Base-by-base conservation (phyloP, 2,888 invertebrate genomes). In the Lepeophtheirus nordmannii region DNA sequence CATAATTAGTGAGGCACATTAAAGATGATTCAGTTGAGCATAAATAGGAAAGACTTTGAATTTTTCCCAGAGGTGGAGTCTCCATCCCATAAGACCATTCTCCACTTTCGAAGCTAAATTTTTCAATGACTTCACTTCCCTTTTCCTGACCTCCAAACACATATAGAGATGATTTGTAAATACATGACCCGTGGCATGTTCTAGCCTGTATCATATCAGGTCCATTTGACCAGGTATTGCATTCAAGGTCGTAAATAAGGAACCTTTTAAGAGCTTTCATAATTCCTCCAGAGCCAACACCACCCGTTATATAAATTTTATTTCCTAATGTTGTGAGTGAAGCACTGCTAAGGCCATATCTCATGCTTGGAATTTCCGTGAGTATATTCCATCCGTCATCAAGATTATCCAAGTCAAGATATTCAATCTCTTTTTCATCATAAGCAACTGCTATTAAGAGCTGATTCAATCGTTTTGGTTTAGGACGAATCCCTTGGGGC, bases 291-390 rank as follows among this genome's bases (percentile, higher is more conserved):
- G 22, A 17, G 8, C 65, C 65, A 14, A 65, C 65, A n/a, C 65
- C 65, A n/a, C 65, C 65, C 14, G 65, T 65, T 14, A 65, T 30
- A 20, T 56, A 23, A 10, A 65, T n/a, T 17, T 56, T 65, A 39
- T 58, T 58, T 10, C 40, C 37, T 22, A 10, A 58, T n/a, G 65
- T 20, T 11, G 65, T 30, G 7, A 65, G 22, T 30, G 37, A 22
- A 12, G 65, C 65, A 37, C 65, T 58, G 20, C 57, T 17, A n/a
- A 65, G 39, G n/a, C 65, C 65, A 58, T 65, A 65, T 1, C 65
- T 23, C 65, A 65, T 65, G 11, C 23, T 17, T 10, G 58, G 65
- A 10, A 65, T 53, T 17, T 65, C 58, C 2, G 38, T 65, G 22
- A 65, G 65, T 17, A 65, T 17, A 20, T 65, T 37, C 58, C 65